Evolutionary conservation across 2,113 vertebrate genomes (phyloP), one percentile per base, ranked within the genome.

Genomic region (Emydocephalus ijimae): DNA sequence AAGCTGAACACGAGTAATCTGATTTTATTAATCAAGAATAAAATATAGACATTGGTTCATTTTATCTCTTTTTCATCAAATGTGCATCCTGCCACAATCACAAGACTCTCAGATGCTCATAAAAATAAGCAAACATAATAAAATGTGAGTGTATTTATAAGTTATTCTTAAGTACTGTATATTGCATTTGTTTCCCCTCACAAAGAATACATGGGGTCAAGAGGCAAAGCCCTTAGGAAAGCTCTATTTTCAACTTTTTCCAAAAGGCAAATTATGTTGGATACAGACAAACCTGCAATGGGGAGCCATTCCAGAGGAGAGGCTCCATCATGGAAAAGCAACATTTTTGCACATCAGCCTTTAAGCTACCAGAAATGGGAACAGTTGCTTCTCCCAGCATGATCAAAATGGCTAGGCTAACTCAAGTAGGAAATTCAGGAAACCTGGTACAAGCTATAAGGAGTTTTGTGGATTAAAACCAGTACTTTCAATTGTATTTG

Each of bases 1-100:
- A 93, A 92, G 93, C 59, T 94, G 59, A 94, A 96, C 86, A 1
- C 24, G 34, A 92, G 95, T 96, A 55, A 24, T 69, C 57, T 90
- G 92, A 39, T 45, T 89, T 96, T 94, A 29, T 61, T 86, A 45
- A 64, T 92, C 59, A 34, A 95, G 95, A 91, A 10, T 10, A 93
- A 93, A 93, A 92, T 64, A 86, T 26, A 81, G 18, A 86, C 74
- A 43, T 43, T 43, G 43, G 74, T 81, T 81, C 74, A 39, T 81
- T 81, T 81, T 81, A 43, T 43, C 18, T 81, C 34, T 81, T 81
- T 43, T 43, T 81, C 20, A 81, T 21, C 34, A 81, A 81, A 1
- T 81, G 18, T 81, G 34, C 18, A 81, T 81, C 74, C 74, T 81
- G 74, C 74, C 74, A 39, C 74, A 81, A 43, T 81, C 34, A 43